Evolutionary conservation across 2,113 vertebrate species (phyloP).

Genomic region (Platysteira castanea): DNA sequence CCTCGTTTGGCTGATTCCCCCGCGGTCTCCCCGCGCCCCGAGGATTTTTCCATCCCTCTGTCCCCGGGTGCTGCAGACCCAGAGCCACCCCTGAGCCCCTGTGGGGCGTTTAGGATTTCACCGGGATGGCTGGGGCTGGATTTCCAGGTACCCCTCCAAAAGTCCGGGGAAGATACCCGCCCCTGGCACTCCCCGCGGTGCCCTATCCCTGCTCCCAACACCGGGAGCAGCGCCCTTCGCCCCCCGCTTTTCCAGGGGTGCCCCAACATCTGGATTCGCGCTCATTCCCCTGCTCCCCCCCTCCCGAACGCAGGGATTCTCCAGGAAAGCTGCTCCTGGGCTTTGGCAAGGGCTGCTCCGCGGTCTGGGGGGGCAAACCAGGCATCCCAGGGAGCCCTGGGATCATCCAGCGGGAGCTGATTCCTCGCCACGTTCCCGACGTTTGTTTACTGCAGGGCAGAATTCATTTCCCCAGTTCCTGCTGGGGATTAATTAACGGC

Average conservation of each 20-base stretch:
- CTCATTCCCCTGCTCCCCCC: background rate
- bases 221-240: background rate
- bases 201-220: background rate
- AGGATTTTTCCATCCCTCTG: background rate
- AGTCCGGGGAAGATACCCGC: background rate
- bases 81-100: background rate
- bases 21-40: fast-evolving
- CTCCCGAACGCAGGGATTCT: background rate
- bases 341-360: background rate
- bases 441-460: background rate
- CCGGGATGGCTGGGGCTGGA: background rate
- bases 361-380: fast-evolving
- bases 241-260: background rate
- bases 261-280: fast-evolving
- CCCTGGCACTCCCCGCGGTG: background rate
- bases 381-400: background rate
- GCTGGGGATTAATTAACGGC: slow-evolving; percentile 69
- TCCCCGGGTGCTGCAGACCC: background rate
- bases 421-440: background rate
- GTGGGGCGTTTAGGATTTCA: fast-evolving
- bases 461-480: background rate
- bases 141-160: background rate
- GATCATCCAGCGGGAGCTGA: fast-evolving
- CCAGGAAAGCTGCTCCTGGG: background rate
- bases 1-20: background rate